These are phyloP conservation scores for Epizoanthus scotinus DNA, from an alignment of 92 coral and sea anemone genomes.

Conservation along the genomic window DNA sequence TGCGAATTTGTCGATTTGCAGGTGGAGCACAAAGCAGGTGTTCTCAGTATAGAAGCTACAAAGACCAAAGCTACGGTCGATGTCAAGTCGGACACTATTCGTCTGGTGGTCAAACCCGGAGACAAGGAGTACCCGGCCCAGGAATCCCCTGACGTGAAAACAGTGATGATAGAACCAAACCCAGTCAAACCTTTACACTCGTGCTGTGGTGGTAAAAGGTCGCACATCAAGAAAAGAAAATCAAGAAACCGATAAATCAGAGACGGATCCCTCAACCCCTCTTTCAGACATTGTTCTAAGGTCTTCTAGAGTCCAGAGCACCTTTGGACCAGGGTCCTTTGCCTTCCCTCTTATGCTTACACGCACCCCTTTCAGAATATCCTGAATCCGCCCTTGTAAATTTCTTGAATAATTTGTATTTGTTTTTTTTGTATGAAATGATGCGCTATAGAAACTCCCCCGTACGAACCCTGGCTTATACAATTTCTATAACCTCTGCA, in stretches of 20 bases:
- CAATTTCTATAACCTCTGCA: too few relatives aligned
- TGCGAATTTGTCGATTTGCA: conserved; percentile 22
- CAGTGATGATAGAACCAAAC: conserved; percentile 57
- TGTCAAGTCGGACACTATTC: conserved; percentile 92
- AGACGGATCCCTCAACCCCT: too few relatives aligned
- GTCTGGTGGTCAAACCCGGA: conserved; percentile 91
- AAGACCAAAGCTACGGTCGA: conserved; percentile 87
- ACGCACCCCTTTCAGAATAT: too few relatives aligned
- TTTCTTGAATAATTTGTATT: too few relatives aligned
- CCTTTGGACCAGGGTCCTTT: too few relatives aligned
- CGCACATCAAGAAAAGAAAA: background rate
- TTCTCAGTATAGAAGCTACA: conserved; percentile 82
- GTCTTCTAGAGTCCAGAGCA: too few relatives aligned
- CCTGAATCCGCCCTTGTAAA: too few relatives aligned
- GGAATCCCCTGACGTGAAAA: conserved; percentile 68
- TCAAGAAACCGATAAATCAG: background rate
- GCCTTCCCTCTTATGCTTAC: too few relatives aligned
- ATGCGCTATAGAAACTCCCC: too few relatives aligned
- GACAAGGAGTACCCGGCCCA: conserved; percentile 79
- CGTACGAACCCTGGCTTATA: too few relatives aligned
- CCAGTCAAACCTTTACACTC: conserved; percentile 6
- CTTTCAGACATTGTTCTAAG: too few relatives aligned
- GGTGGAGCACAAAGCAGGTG: conserved; percentile 97
- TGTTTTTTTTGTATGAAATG: too few relatives aligned
- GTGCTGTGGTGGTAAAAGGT: conserved; percentile 12